Evolutionary conservation across 2,797 vertebrate genomes (phyloP).

Genomic region (Serranus cabrilla): DNA sequence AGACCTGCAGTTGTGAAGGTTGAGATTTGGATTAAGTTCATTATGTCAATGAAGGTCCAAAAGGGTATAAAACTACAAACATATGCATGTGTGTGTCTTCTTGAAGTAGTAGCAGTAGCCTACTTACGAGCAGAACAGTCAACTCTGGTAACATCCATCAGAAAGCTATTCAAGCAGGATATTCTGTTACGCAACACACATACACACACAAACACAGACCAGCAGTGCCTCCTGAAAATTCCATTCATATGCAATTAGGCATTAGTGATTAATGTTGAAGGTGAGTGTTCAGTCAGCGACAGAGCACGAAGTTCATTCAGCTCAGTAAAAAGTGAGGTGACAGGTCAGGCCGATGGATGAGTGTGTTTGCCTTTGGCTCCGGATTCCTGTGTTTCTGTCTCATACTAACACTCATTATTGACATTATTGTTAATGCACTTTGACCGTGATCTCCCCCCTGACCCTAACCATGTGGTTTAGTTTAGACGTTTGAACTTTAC

Average conservation of each 20-base stretch:
- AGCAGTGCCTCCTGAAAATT: slow-evolving; percentile 22
- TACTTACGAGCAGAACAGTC: slow-evolving; percentile 21
- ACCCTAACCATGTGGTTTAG: neutral
- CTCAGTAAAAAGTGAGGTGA: slow-evolving; percentile 5
- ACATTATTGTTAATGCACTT: slow-evolving; percentile 4
- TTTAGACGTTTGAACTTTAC: neutral
- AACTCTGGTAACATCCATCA: slow-evolving; percentile 45
- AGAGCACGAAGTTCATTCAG: slow-evolving; percentile 16
- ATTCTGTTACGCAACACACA: slow-evolving; percentile 20
- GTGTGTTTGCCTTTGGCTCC: slow-evolving; percentile 1
- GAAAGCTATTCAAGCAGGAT: slow-evolving; percentile 37
- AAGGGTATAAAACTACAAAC: neutral
- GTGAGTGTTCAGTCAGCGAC: slow-evolving; percentile 2
- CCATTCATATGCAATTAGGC: slow-evolving; percentile 12
- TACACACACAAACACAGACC: slow-evolving; percentile 8
- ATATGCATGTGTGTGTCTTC: neutral
- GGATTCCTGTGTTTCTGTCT: neutral
- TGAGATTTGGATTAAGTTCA: neutral
- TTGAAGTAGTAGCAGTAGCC: slow-evolving; percentile 1
- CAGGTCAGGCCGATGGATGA: slow-evolving; percentile 1
- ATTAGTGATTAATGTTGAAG: slow-evolving; percentile 27
- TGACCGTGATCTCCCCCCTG: neutral
- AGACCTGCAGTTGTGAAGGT: neutral
- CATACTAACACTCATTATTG: neutral
- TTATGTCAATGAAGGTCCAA: neutral